Conservation (phyloP, 2,113 vertebrate genomes). For the Aramus guarauna region DNA sequence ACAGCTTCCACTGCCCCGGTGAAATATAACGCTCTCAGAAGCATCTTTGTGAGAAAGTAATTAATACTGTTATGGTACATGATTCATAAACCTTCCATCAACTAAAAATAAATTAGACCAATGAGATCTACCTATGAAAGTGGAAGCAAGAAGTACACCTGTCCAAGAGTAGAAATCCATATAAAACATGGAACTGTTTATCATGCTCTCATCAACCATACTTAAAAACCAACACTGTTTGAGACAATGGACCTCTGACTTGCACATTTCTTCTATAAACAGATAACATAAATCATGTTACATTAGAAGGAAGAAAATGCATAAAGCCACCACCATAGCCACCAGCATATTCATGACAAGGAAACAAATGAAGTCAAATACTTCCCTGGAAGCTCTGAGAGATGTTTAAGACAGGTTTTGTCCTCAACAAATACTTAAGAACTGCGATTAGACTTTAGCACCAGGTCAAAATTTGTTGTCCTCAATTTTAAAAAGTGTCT, state of each 20-base stretch:
- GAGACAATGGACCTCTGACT: background rate
- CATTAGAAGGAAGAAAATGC: background rate
- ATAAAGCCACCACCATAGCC: background rate
- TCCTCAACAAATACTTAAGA: background rate
- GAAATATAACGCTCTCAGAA: background rate
- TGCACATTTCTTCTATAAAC: background rate
- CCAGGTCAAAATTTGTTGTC: background rate
- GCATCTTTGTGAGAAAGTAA: background rate
- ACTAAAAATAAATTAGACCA: background rate
- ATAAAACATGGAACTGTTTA: background rate
- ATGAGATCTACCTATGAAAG: background rate
- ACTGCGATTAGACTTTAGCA: background rate
- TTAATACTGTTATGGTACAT: background rate
- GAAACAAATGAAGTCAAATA: background rate
- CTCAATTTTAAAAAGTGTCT: background rate
- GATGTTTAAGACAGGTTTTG: background rate
- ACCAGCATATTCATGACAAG: background rate
- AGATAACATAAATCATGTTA: background rate
- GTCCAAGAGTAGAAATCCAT: background rate
- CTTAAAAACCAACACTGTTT: background rate
- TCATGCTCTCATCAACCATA: background rate
- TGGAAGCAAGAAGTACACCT: background rate
- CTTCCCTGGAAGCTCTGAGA: background rate
- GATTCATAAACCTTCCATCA: background rate
- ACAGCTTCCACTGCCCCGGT: background rate